Percentiles rank a stretch among this genome's conserved stretches.
phyloP scores from a whole-genome alignment of 2,888 invertebrate genomes.

The Bimastos eiseni region DNA sequence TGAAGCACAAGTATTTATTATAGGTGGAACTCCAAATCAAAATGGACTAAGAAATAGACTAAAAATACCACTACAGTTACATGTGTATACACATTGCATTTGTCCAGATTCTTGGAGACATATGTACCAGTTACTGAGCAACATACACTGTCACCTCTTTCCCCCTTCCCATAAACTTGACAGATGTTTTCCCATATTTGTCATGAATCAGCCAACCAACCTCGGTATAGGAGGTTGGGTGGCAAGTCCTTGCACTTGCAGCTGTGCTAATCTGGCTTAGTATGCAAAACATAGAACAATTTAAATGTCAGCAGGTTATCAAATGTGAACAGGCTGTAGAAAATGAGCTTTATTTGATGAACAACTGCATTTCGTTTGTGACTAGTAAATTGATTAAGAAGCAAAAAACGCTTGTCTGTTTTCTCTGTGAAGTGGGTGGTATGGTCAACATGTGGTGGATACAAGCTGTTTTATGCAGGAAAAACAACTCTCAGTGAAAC shows the following conservation, averaged over 20 bases:
- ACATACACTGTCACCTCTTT: background rate
- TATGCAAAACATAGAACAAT: background rate
- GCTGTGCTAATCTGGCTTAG: background rate
- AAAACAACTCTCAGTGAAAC: background rate
- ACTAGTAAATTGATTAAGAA: background rate
- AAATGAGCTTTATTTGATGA: background rate
- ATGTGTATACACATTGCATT: background rate
- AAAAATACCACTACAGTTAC: background rate
- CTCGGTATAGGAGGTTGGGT: too few relatives aligned
- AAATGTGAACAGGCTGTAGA: background rate
- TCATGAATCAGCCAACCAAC: too few relatives aligned
- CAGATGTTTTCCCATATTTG: background rate
- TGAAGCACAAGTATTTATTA: background rate
- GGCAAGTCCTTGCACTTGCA: too few relatives aligned
- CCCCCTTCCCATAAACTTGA: background rate
- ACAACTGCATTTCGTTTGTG: background rate
- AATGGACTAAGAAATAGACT: too few relatives aligned
- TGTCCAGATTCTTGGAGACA: background rate
- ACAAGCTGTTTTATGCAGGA: background rate
- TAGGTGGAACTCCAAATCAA: background rate
- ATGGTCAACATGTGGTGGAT: background rate
- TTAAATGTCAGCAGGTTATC: background rate
- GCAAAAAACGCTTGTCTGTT: background rate
- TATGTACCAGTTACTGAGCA: background rate
- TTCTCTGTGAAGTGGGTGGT: background rate